Evolutionary conservation across 2,888 invertebrate species (phyloP).

Genomic region (Phyllotreta cruciferae): DNA sequence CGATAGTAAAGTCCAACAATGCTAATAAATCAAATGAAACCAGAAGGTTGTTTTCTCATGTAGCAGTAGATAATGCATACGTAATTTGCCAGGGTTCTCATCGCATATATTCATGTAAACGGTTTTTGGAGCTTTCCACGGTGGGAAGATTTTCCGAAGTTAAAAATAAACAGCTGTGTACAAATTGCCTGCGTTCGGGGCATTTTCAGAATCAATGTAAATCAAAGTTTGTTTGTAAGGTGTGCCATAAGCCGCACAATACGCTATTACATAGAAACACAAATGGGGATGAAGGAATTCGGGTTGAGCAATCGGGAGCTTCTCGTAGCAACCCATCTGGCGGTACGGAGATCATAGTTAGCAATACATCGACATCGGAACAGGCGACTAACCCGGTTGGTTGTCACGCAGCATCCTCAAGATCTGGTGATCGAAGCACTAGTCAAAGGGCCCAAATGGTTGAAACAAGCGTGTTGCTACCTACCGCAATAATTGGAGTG

Average conservation of each 20-base stretch:
- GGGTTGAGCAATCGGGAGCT: too few species aligned
- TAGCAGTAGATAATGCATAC: neutral
- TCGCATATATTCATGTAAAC: neutral
- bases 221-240: slow-evolving; percentile 4
- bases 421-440: neutral
- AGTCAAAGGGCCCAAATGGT: too few species aligned
- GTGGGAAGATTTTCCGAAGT: slow-evolving; percentile 7
- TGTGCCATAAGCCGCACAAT: slow-evolving; percentile 5
- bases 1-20: too few species aligned
- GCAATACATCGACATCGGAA: too few species aligned
- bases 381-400: too few species aligned
- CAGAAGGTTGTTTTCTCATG: too few species aligned
- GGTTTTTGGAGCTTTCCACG: neutral
- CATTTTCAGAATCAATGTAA: slow-evolving; percentile 12
- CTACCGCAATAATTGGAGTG: slow-evolving; percentile 1
- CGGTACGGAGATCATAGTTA: too few species aligned
- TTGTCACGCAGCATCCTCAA: slow-evolving; percentile 5
- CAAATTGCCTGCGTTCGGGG: slow-evolving; percentile 1
- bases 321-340: too few species aligned
- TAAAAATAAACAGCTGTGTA: slow-evolving; percentile 5
- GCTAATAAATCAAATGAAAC: too few species aligned
- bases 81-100: neutral
- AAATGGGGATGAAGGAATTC: too few species aligned
- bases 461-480: slow-evolving; percentile 5
- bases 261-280: neutral